Percentiles rank a stretch among this genome's conserved stretches.
These are phyloP conservation scores for Mormoops blainvillei DNA, from an alignment of 2,113 vertebrate species.

Conservation along the genomic window DNA sequence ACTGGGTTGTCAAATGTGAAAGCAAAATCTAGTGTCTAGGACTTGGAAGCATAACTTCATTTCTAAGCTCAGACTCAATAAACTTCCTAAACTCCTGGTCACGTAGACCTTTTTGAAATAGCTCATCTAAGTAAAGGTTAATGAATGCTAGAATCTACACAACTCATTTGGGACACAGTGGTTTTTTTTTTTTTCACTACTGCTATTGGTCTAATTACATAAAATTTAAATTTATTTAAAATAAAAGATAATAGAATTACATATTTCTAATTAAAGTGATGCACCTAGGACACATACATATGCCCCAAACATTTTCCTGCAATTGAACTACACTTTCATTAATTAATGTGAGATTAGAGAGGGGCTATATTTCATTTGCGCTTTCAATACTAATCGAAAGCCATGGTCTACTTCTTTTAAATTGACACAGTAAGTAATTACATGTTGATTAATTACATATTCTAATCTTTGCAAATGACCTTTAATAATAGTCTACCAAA, in stretches of 20 bases:
- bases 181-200: neutral
- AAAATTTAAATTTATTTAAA: slow-evolving; percentile 35
- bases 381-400: slow-evolving; percentile 58
- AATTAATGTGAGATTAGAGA: slow-evolving; percentile 53
- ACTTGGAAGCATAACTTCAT: neutral
- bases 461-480: slow-evolving; percentile 60
- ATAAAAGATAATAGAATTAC: slow-evolving; percentile 13
- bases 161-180: neutral
- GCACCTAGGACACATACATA: neutral
- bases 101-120: neutral
- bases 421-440: slow-evolving; percentile 70
- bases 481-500: slow-evolving; percentile 50
- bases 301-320: slow-evolving; percentile 1
- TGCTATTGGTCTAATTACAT: neutral
- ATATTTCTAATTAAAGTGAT: slow-evolving; percentile 51
- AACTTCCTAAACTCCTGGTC: neutral
- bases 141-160: neutral
- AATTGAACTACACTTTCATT: slow-evolving; percentile 50
- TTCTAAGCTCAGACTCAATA: neutral
- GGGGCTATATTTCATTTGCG: slow-evolving; percentile 66
- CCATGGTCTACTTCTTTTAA: slow-evolving; percentile 43
- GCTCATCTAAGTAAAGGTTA: neutral
- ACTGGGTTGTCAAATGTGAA: neutral
- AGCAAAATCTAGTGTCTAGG: neutral
- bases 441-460: slow-evolving; percentile 67